These are phyloP conservation scores for Falco peregrinus DNA, from an alignment of 2,797 vertebrate genomes.

Conservation along the genomic window DNA sequence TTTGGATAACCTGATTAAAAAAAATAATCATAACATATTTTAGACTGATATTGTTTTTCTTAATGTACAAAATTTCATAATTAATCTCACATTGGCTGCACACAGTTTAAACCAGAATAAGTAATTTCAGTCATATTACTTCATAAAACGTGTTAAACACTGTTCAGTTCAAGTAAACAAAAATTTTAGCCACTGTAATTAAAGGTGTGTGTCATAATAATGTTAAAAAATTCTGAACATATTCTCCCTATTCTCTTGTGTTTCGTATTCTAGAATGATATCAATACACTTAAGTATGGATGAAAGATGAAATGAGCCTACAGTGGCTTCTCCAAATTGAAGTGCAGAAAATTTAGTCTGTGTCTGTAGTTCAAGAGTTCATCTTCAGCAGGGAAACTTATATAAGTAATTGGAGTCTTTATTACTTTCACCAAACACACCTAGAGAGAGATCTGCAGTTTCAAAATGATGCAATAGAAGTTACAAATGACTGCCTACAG, in stretches of 20 bases:
- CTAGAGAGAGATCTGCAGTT: constrained; percentile 38
- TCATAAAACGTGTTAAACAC: neutral
- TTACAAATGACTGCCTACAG: constrained; percentile 46
- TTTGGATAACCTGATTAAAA: neutral
- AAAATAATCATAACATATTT: neutral
- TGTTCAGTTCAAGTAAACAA: neutral
- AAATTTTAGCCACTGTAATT: neutral
- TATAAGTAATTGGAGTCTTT: constrained; percentile 38
- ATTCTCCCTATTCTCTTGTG: neutral
- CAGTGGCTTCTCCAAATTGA: neutral
- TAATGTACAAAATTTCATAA: neutral
- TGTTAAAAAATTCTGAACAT: neutral
- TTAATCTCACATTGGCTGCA: neutral
- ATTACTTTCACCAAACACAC: constrained; percentile 33
- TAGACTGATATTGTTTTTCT: neutral
- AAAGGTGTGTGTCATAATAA: neutral
- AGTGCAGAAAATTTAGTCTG: constrained; percentile 9
- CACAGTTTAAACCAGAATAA: neutral
- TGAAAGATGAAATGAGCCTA: neutral
- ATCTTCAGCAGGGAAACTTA: constrained; percentile 33
- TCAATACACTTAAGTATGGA: neutral
- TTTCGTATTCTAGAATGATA: neutral
- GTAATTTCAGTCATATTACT: neutral
- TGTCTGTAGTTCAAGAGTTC: constrained; percentile 54
- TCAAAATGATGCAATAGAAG: constrained; percentile 38